These are phyloP conservation scores for Lottia gigantea DNA, from an alignment of 2,888 invertebrate species.

Conservation along the genomic window DNA sequence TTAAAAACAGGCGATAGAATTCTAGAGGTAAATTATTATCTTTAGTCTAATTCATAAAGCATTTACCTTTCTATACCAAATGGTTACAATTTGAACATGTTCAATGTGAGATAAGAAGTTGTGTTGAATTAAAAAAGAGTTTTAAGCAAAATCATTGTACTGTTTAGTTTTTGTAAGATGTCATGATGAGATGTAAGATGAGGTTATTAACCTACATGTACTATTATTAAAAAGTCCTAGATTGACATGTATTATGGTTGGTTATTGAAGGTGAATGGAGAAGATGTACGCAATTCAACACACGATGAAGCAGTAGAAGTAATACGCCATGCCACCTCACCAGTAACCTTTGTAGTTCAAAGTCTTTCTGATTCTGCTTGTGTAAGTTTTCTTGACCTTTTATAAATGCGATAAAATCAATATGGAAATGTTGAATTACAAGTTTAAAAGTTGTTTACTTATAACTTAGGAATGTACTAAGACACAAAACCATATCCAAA, in stretches of 20 bases:
- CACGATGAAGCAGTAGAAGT: constrained; percentile 95
- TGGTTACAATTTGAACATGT: no score
- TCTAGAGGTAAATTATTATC: constrained; percentile 73
- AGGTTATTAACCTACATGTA: background rate
- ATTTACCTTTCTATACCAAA: no score
- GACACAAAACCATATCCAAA: no score
- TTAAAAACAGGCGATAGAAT: constrained; percentile 87
- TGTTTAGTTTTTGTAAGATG: background rate
- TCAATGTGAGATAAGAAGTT: no score
- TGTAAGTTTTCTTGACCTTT: constrained; percentile 40
- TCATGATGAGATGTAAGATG: background rate
- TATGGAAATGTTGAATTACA: no score
- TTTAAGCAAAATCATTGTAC: no score
- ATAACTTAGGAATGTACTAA: no score
- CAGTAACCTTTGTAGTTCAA: constrained; percentile 91
- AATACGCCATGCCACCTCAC: constrained; percentile 89
- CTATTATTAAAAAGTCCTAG: background rate
- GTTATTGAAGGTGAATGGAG: constrained; percentile 79
- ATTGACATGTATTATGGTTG: background rate
- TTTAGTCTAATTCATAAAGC: background rate
- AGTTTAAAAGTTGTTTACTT: no score
- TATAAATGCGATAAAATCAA: no score
- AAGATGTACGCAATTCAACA: constrained; percentile 88
- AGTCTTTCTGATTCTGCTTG: constrained; percentile 71
- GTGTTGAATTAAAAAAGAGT: no score